phyloP scores from a whole-genome alignment of 2,113 vertebrate genomes.

The Scomber japonicus region DNA sequence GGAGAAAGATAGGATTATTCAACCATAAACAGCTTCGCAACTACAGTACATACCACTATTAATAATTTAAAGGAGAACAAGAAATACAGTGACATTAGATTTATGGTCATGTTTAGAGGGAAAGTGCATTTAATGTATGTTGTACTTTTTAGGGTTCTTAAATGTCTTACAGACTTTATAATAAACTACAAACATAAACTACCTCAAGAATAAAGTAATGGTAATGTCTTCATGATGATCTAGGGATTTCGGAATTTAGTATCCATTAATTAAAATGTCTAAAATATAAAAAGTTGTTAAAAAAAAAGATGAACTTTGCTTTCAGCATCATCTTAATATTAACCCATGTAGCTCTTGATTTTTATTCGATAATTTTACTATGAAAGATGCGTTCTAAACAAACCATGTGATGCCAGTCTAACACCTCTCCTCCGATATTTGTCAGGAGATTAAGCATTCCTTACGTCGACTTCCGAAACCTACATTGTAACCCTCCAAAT shows the following conservation, averaged over 20 bases:
- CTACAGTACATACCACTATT: slow-evolving; percentile 15
- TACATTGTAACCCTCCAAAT: slow-evolving; percentile 4
- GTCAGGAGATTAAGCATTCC: slow-evolving; percentile 15
- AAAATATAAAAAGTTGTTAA: slow-evolving; percentile 6
- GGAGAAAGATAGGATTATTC: slow-evolving; percentile 54
- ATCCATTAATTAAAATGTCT: slow-evolving; percentile 6
- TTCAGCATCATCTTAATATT: not conserved
- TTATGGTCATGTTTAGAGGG: not conserved
- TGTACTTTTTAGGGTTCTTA: slow-evolving; percentile 13
- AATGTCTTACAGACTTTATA: not conserved
- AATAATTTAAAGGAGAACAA: not conserved
- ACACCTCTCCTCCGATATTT: slow-evolving; percentile 16
- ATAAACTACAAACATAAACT: not conserved
- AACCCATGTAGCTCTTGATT: slow-evolving; percentile 14
- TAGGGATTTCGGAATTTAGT: slow-evolving; percentile 8
- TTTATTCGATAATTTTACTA: slow-evolving; percentile 9
- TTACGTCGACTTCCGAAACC: not conserved
- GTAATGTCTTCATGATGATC: slow-evolving; percentile 5
- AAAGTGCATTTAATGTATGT: not conserved
- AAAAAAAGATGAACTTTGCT: slow-evolving; percentile 7
- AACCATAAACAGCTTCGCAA: slow-evolving; percentile 18
- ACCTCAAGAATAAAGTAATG: not conserved
- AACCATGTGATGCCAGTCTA: not conserved
- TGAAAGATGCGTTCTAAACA: not conserved
- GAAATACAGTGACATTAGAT: not conserved